Evolutionary conservation across 2,888 invertebrate genomes (phyloP).

Genomic region (Cantharis flavilabris): DNA sequence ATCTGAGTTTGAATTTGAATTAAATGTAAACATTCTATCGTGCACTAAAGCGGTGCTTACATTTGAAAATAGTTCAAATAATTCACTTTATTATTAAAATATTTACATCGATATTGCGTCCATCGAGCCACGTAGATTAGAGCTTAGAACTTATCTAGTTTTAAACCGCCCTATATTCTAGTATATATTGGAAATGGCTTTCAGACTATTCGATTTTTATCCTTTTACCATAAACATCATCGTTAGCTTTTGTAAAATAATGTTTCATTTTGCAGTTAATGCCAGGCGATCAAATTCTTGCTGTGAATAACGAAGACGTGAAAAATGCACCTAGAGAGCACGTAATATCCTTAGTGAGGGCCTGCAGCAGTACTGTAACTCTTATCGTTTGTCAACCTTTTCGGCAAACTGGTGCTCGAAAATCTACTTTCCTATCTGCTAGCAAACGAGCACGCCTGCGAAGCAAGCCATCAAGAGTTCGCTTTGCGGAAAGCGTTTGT

Average conservation of each 20-base stretch:
- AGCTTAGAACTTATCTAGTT: background rate
- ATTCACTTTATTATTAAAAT: background rate
- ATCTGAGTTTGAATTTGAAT: background rate
- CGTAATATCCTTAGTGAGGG: slow-evolving; percentile 85
- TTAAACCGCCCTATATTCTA: background rate
- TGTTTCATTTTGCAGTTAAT: slow-evolving; percentile 62
- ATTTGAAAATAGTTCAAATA: background rate
- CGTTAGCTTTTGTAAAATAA: background rate
- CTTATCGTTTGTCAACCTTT: slow-evolving; percentile 85
- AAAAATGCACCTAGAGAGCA: slow-evolving; percentile 83
- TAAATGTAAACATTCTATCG: background rate
- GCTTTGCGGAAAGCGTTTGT: slow-evolving; percentile 89
- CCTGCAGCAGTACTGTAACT: slow-evolving; percentile 76
- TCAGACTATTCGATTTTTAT: background rate
- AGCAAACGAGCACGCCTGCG: slow-evolving; percentile 83
- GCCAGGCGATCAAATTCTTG: slow-evolving; percentile 89
- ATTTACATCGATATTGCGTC: background rate
- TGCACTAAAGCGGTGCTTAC: background rate
- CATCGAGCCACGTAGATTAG: too few relatives aligned
- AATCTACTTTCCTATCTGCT: slow-evolving; percentile 85
- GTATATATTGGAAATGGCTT: background rate
- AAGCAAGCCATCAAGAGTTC: slow-evolving; percentile 80
- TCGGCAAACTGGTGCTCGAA: slow-evolving; percentile 60
- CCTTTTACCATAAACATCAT: background rate
- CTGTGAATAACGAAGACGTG: slow-evolving; percentile 91